phyloP scores from a whole-genome alignment of 2,888 invertebrate species.

The Ormyrus labotus region DNA sequence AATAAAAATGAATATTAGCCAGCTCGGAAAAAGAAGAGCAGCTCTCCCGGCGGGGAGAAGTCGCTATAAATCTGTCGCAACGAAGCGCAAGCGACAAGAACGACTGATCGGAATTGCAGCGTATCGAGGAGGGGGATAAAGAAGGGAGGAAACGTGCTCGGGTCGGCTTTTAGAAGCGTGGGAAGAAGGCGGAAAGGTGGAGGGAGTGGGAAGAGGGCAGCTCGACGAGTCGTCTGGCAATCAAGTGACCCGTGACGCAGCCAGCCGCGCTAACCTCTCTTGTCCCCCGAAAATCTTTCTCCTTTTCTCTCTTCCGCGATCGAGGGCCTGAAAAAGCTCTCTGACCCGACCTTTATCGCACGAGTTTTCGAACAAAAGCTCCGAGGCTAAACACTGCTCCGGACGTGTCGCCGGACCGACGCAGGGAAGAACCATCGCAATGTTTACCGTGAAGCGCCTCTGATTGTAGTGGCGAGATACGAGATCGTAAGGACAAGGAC shows the following conservation, averaged over 20 bases:
- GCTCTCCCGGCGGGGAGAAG: too few relatives aligned
- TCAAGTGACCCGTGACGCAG: slow-evolving; percentile 54
- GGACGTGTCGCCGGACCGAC: background rate
- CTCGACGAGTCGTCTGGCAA: slow-evolving; percentile 38
- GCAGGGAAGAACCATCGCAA: too few relatives aligned
- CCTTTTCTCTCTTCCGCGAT: slow-evolving; percentile 40
- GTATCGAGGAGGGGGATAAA: slow-evolving; percentile 53
- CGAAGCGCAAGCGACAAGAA: slow-evolving; percentile 19
- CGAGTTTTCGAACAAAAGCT: background rate
- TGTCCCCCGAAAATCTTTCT: slow-evolving; percentile 37
- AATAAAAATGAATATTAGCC: too few relatives aligned
- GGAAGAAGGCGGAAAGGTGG: slow-evolving; percentile 55
- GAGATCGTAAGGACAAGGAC: too few relatives aligned
- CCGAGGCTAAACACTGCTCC: background rate
- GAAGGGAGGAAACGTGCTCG: too few relatives aligned
- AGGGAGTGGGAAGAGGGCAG: slow-evolving; percentile 31
- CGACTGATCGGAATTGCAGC: slow-evolving; percentile 59
- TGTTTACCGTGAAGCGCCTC: too few relatives aligned
- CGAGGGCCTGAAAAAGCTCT: slow-evolving; percentile 9
- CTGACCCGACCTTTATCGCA: too few relatives aligned
- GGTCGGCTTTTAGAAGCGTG: slow-evolving; percentile 61
- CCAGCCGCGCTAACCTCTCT: slow-evolving; percentile 39
- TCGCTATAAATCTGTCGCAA: background rate
- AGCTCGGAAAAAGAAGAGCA: too few relatives aligned
- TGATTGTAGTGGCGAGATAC: too few relatives aligned